Conservation (phyloP, 2,113 vertebrate species). For the Callopanchax toddi region DNA sequence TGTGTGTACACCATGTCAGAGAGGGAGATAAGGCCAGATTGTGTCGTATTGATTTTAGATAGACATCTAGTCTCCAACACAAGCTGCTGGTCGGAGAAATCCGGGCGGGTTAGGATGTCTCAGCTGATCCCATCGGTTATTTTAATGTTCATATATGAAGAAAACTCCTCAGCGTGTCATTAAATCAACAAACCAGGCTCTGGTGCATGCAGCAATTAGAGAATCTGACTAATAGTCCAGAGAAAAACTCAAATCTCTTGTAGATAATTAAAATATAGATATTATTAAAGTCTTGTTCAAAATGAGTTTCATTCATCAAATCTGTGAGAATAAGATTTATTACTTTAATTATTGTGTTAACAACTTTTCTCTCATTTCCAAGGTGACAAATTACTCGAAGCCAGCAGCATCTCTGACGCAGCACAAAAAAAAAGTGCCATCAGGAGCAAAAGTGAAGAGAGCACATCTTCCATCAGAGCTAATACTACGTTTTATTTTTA, state of each 20-base stretch:
- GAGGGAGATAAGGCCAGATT: slow-evolving; percentile 71
- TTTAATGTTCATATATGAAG: slow-evolving; percentile 29
- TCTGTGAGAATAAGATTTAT: too few species aligned
- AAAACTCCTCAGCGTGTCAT: background rate
- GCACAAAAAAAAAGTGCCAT: too few species aligned
- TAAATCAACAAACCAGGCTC: slow-evolving; percentile 24
- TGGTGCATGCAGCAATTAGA: background rate
- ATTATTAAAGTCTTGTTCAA: background rate
- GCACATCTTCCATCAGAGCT: too few species aligned
- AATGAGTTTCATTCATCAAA: too few species aligned
- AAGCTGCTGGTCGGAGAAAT: slow-evolving; percentile 49
- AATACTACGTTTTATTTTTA: too few species aligned
- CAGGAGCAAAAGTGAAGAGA: too few species aligned
- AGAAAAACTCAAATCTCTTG: background rate
- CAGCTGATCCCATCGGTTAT: slow-evolving; percentile 54
- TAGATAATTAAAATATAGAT: background rate
- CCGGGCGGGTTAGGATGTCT: slow-evolving; percentile 50
- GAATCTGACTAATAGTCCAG: slow-evolving; percentile 1
- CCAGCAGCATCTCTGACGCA: too few species aligned
- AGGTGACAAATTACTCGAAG: too few species aligned
- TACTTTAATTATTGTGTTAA: too few species aligned
- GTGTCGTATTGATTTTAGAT: slow-evolving; percentile 76
- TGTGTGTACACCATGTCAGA: slow-evolving; percentile 66
- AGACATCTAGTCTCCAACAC: slow-evolving; percentile 68
- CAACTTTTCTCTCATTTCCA: too few species aligned